Percentiles rank a stretch among this genome's conserved stretches.
phyloP scores from a whole-genome alignment of 1,140 invertebrate genomes.

The Chironomus tepperi region DNA sequence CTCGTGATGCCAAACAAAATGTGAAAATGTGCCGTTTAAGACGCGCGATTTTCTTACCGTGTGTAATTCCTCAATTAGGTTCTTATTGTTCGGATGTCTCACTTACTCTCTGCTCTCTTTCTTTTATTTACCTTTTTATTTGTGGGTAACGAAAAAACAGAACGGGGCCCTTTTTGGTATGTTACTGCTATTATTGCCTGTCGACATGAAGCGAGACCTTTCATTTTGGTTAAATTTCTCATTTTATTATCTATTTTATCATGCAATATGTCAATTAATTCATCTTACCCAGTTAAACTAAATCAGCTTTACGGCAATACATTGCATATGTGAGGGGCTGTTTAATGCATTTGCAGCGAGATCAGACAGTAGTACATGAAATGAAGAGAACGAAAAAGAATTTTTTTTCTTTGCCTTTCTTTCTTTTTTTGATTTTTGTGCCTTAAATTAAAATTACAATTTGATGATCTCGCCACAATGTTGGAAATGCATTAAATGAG shows the following conservation, averaged over 20 bases:
- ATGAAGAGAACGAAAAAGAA: too few relatives aligned
- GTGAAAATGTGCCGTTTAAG: background rate
- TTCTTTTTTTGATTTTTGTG: background rate
- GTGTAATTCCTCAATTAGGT: background rate
- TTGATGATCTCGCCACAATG: background rate
- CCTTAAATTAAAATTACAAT: background rate
- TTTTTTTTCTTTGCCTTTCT: too few relatives aligned
- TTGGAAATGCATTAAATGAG: background rate
- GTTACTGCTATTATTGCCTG: conserved; percentile 3
- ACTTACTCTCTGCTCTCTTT: background rate
- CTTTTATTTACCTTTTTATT: background rate
- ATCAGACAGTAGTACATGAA: too few relatives aligned
- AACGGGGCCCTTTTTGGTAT: background rate
- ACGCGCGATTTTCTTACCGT: background rate
- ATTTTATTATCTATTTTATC: conserved; percentile 23
- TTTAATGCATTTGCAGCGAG: background rate
- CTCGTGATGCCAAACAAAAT: background rate
- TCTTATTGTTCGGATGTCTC: conserved; percentile 3
- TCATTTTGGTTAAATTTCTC: conserved; percentile 7
- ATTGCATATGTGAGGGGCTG: background rate
- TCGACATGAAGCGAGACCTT: background rate
- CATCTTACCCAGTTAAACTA: conserved; percentile 1
- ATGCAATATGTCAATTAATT: conserved; percentile 23
- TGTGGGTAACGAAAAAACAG: background rate
- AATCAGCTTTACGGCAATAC: background rate